phyloP scores from a whole-genome alignment of 2,797 vertebrate genomes.

The Oreochromis mossambicus region DNA sequence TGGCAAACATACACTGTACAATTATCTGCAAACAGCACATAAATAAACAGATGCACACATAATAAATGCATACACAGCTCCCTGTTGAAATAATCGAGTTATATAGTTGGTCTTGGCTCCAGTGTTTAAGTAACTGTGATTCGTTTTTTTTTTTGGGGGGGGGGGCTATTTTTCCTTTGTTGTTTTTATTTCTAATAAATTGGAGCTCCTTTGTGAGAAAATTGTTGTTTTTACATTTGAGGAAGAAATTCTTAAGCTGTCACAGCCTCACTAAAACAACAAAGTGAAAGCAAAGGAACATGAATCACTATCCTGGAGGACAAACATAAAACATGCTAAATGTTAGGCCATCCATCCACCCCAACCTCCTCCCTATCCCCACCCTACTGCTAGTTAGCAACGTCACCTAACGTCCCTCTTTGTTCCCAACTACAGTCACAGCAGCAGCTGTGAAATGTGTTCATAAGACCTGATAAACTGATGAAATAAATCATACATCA shows the following conservation, averaged over 20 bases:
- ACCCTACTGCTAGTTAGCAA: neutral
- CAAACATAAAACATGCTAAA: neutral
- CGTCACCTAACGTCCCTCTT: neutral
- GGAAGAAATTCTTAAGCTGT: neutral
- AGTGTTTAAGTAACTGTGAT: fast-evolving
- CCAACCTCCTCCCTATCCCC: fast-evolving
- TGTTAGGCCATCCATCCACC: neutral
- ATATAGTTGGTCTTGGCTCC: neutral
- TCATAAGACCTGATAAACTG: neutral
- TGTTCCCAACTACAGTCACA: neutral
- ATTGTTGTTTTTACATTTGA: neutral
- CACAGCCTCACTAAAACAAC: neutral
- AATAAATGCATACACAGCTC: neutral
- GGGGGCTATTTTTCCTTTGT: fast-evolving
- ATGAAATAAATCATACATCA: neutral
- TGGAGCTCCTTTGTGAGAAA: neutral
- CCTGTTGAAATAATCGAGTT: neutral
- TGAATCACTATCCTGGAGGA: neutral
- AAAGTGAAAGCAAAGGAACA: neutral
- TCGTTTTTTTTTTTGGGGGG: neutral
- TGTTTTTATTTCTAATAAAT: neutral
- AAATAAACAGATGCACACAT: neutral
- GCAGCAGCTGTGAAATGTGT: neutral
- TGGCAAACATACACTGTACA: neutral
- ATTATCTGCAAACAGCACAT: neutral